These are phyloP conservation scores for Drosophila glabriapex DNA, from an alignment of 2,888 invertebrate species.

Conservation along the genomic window DNA sequence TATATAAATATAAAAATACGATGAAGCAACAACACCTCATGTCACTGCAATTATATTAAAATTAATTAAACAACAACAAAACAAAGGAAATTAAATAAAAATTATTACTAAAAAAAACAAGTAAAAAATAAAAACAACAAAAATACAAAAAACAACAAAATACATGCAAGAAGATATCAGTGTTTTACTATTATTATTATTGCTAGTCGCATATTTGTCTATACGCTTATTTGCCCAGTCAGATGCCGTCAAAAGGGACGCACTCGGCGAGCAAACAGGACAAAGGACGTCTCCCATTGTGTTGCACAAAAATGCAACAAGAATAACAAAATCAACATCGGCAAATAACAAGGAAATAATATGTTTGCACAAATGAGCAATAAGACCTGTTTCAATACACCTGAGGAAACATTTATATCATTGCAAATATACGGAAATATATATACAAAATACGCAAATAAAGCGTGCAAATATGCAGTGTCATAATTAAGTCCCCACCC, in stretches of 20 bases:
- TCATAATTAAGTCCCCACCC: constrained; percentile 64
- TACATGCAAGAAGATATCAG: constrained; percentile 56
- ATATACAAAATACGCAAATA: constrained; percentile 30
- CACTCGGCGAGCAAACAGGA: constrained; percentile 14
- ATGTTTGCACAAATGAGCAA: constrained; percentile 55
- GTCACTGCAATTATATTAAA: constrained; percentile 83
- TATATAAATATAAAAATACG: constrained; percentile 63
- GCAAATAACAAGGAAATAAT: constrained; percentile 8
- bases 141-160: constrained; percentile 48
- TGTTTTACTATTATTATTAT: constrained; percentile 40
- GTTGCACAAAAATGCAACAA: constrained; percentile 10
- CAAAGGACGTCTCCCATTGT: constrained; percentile 19
- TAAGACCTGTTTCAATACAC: constrained; percentile 18
- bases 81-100: constrained; percentile 76
- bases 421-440: constrained; percentile 2
- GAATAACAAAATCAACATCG: constrained; percentile 5
- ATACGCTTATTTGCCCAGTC: constrained; percentile 1
- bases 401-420: constrained; percentile 16
- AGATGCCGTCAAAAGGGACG: constrained; percentile 21
- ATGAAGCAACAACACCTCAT: constrained; percentile 82
- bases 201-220: constrained; percentile 1
- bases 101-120: constrained; percentile 74
- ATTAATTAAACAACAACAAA: constrained; percentile 82
- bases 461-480: constrained; percentile 57
- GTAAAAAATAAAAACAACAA: constrained; percentile 33